Percentiles rank a stretch among this genome's conserved stretches.
phyloP scores from a whole-genome alignment of 2,888 invertebrate species.

The Xanthorhoe spadicearia region DNA sequence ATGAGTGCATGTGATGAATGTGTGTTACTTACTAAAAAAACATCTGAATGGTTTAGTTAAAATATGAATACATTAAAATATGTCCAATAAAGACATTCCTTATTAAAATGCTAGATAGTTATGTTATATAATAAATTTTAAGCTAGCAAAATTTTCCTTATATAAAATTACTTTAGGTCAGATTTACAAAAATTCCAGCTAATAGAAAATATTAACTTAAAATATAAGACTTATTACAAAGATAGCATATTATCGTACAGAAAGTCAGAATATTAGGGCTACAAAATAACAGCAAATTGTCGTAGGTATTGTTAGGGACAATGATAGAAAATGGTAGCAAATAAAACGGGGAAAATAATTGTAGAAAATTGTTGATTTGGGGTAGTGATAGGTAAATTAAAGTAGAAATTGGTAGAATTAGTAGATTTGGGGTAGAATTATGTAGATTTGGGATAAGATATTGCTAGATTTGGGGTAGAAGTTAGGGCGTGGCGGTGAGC shows the following conservation, averaged over 20 bases:
- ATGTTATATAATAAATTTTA: too few relatives aligned
- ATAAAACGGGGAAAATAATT: too few relatives aligned
- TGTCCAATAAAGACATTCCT: too few relatives aligned
- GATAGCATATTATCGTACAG: background rate
- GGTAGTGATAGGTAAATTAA: too few relatives aligned
- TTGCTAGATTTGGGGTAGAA: conserved; percentile 27
- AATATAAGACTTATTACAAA: background rate
- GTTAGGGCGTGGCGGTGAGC: conserved; percentile 76
- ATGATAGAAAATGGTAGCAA: too few relatives aligned
- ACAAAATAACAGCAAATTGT: too few relatives aligned
- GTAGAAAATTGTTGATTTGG: background rate
- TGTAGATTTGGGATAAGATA: conserved; percentile 20
- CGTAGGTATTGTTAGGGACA: too few relatives aligned
- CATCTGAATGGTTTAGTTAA: background rate
- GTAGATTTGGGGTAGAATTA: background rate
- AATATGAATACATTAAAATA: too few relatives aligned
- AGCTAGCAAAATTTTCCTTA: background rate
- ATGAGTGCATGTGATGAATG: background rate
- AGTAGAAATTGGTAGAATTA: background rate
- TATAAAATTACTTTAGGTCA: background rate
- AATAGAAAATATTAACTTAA: background rate
- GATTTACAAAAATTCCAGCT: background rate
- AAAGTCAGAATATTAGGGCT: too few relatives aligned
- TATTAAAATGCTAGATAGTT: too few relatives aligned
- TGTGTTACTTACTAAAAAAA: background rate